Conservation (phyloP, 2,797 vertebrate species). For the Linurgus olivaceus region DNA sequence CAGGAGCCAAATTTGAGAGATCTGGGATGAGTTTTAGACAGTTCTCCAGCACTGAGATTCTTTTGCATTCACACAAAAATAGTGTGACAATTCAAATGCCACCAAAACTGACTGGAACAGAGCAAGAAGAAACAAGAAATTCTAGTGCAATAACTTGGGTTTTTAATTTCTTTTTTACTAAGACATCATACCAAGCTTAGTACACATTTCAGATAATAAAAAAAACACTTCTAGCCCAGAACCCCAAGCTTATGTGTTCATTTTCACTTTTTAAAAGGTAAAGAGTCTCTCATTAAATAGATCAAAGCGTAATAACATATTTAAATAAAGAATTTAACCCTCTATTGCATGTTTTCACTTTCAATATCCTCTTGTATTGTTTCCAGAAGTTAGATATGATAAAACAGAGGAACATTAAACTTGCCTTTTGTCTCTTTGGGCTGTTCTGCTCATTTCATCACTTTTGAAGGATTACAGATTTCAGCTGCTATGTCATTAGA, state of each 20-base stretch:
- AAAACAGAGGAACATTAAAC: background rate
- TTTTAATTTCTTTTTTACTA: background rate
- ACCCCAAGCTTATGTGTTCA: background rate
- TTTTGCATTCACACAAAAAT: background rate
- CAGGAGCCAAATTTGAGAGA: background rate
- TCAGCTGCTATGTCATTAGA: background rate
- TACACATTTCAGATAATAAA: background rate
- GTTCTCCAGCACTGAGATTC: background rate
- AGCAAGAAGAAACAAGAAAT: background rate
- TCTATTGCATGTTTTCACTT: background rate
- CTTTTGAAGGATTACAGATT: background rate
- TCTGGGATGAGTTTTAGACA: background rate
- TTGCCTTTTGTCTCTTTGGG: background rate
- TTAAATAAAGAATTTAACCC: background rate
- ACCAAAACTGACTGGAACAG: background rate
- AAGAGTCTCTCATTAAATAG: background rate
- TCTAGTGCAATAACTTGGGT: background rate
- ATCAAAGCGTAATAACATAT: background rate
- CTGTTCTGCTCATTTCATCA: background rate
- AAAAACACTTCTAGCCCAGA: background rate
- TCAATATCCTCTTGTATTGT: background rate
- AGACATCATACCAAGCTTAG: background rate
- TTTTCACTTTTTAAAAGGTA: background rate
- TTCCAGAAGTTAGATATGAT: background rate
- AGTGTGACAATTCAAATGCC: background rate